phyloP scores from a whole-genome alignment of 1,140 invertebrate genomes.

The Hypothenemus hampei region DNA sequence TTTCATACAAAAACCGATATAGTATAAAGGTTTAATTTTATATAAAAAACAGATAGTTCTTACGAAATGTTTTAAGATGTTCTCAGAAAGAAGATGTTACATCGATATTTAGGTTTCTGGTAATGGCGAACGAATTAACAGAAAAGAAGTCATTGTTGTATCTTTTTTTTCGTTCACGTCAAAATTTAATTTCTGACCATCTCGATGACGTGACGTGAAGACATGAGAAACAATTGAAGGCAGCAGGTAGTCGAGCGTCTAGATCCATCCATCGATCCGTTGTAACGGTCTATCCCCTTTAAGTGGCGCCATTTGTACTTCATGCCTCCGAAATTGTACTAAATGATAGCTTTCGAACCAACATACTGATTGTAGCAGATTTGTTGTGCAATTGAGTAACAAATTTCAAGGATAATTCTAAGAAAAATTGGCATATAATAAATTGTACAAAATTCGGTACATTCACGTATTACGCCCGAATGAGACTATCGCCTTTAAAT shows the following conservation, averaged over 20 bases:
- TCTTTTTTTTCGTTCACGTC: neutral
- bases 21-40: neutral
- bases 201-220: slow-evolving; percentile 3
- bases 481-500: slow-evolving; percentile 14
- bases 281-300: slow-evolving; percentile 14
- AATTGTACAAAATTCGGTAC: slow-evolving; percentile 5
- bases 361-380: neutral
- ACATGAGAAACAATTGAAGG: slow-evolving; percentile 24
- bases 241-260: slow-evolving; percentile 14
- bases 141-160: no score
- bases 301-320: neutral
- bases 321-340: neutral
- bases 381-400: neutral
- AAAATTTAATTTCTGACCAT: slow-evolving; percentile 1
- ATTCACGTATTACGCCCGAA: neutral
- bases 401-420: neutral
- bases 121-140: no score
- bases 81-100: no score
- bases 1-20: neutral
- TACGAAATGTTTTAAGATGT: neutral
- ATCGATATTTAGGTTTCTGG: no score
- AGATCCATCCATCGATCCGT: slow-evolving; percentile 14
- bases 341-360: neutral
- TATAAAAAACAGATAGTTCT: no score
- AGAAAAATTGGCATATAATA: neutral